Base-by-base conservation (phyloP, 1,140 invertebrate genomes). In the Drepana arcuata region DNA sequence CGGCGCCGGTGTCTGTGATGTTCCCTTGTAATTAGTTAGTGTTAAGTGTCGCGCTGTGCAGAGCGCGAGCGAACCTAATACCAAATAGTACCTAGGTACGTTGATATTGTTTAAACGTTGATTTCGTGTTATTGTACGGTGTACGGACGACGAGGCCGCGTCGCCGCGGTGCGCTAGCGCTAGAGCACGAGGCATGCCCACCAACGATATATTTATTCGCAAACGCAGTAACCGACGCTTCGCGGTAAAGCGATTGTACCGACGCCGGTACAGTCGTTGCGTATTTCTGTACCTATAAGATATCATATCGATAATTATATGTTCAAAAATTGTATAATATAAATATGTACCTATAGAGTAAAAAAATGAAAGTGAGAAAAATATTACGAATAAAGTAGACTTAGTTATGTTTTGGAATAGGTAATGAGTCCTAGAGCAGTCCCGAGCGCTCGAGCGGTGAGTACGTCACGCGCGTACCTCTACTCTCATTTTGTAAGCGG, bases 361-460 rank as follows among this genome's bases (percentile, higher is more conserved):
- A 79, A 77, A 68, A 74, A 72, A 81, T 74, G 73, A 79, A 79
- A 81, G 77, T 81, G 77, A 81, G 74, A 81, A 81, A 79, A 81
- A 78, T 78, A 81, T 81, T 69, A 81, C 68, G 64, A 78, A 71
- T 74, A 77, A 78, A 67, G 56, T 81, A 79, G 74, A 60, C 62
- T 67, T 81, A 81, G 74, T 73, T 69, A 77, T 73, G 73, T 79
- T 79, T 74, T 73, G 51, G 65, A 73, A 61, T 80, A 77, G 70
- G 61, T 48, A 59, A 74, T 58, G 75, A 69, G 64, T 63, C 66
- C 60, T 71, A 71, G 71, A 65, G 58, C 69, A 59, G 63, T 65
- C 66, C 68, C 46, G 63, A 60, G 63, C 54, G 73, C n/a, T n/a
- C n/a, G n/a, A n/a, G n/a, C n/a, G n/a, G n/a, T n/a, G n/a, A n/a